phyloP scores from a whole-genome alignment of 2,113 vertebrate species.

The Pachyramphus minor region DNA sequence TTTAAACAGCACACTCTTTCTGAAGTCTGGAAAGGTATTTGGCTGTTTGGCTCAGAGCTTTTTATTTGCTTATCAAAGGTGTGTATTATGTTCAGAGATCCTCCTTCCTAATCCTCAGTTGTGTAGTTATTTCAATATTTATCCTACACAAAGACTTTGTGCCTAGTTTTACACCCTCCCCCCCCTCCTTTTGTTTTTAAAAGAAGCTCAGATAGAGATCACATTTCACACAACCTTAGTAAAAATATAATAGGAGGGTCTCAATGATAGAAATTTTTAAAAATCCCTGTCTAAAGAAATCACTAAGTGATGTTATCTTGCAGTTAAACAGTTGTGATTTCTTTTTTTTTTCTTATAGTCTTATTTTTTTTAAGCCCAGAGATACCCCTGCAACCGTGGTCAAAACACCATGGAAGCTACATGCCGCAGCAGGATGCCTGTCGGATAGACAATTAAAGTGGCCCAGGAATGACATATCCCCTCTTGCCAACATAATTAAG shows the following conservation, averaged over 20 bases:
- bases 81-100: constrained; percentile 49
- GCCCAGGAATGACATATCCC: constrained; percentile 89
- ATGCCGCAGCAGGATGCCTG: constrained; percentile 73
- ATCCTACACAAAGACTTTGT: constrained; percentile 24
- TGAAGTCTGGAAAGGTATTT: constrained; percentile 8
- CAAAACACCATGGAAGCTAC: constrained; percentile 70
- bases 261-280: not conserved
- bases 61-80: constrained; percentile 49
- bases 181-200: not conserved
- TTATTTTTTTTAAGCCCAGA: constrained; percentile 3
- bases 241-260: not conserved
- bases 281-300: not conserved
- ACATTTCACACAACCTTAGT: not conserved
- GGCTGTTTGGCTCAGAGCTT: not conserved
- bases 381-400: constrained; percentile 38
- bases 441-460: constrained; percentile 85
- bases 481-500: constrained; percentile 98
- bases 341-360: not conserved
- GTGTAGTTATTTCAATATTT: constrained; percentile 50
- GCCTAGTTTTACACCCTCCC: not conserved
- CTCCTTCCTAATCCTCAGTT: constrained; percentile 30
- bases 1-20: constrained; percentile 27
- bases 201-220: not conserved
- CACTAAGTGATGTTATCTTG: not conserved
- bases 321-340: constrained; percentile 21